Conservation (phyloP, 1,140 invertebrate genomes). For the Theocolax elegans region DNA sequence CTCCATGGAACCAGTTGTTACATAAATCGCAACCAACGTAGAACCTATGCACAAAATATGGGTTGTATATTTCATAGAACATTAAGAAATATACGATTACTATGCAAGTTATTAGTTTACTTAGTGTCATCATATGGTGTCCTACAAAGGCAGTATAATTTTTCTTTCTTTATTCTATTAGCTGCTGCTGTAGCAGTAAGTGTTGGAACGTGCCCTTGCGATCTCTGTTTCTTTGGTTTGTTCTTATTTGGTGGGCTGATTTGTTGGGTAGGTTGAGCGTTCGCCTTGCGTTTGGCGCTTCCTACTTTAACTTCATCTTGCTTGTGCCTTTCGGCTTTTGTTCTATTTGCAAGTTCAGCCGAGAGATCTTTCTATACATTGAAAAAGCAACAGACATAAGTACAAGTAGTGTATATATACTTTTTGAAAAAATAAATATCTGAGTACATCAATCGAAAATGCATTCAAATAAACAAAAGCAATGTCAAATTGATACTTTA, state of each 20-base stretch:
- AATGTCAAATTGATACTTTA: too few relatives aligned
- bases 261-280: constrained; percentile 66
- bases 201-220: constrained; percentile 52
- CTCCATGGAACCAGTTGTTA: constrained; percentile 98
- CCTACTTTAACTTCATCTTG: constrained; percentile 76
- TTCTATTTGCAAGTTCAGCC: constrained; percentile 73
- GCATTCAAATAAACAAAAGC: too few relatives aligned
- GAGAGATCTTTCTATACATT: constrained; percentile 76
- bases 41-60: constrained; percentile 73
- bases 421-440: too few relatives aligned
- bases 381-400: constrained; percentile 20
- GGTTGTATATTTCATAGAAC: constrained; percentile 14
- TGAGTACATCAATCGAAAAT: too few relatives aligned
- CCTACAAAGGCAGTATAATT: constrained; percentile 92
- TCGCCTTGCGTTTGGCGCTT: constrained; percentile 71
- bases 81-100: too few relatives aligned
- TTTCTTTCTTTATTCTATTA: constrained; percentile 76
- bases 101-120: constrained; percentile 63
- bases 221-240: constrained; percentile 59
- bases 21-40: constrained; percentile 98
- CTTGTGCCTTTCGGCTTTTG: constrained; percentile 76
- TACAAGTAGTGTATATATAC: too few relatives aligned
- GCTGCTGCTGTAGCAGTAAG: constrained; percentile 55
- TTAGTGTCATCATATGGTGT: constrained; percentile 95
- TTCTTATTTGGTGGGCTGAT: constrained; percentile 62